Evolutionary conservation across 2,113 vertebrate species (phyloP), one percentile per base, ranked within the genome.

Genomic region (Mirza zaza): DNA sequence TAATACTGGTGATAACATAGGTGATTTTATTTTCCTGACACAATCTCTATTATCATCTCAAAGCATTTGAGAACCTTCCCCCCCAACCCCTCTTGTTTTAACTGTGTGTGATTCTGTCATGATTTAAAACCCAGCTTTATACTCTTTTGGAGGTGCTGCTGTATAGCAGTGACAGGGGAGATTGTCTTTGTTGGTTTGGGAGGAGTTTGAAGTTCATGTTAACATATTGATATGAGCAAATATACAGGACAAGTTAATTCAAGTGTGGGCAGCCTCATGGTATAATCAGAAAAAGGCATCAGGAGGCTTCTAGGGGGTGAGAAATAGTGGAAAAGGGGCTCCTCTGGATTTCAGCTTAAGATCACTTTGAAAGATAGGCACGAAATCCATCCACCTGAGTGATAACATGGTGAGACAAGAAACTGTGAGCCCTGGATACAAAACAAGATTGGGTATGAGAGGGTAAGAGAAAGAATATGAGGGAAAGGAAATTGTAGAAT

Each of bases 121-220:
- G 39, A 4, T 91, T 95, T 84, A n/a, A 84, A 85, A 55, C 5
- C 29, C 39, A 90, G 34, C 14, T 81, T 91, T 61, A n/a, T 1
- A 29, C 4, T 80, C 3, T 81, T 75, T 50, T 25, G 36, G n/a
- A 34, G n/a, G 39, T 75, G 5, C 59, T 84, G 85, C 57, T 82
- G 18, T 73, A 71, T 5, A 86, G 52, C n/a, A 59, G 50, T 48
- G 45, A 92, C n/a, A 92, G 29, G 29, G 42, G 48, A 68, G 36
- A 57, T 97, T 94, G 39, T 94, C 70, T 95, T 92, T 90, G 76
- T 88, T 87, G 61, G 29, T 91, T 84, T 83, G 48, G 85, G 86
- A 94, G 36, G 87, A 82, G 48, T 55, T 90, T 92, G 42, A 88
- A 71, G 59, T 75, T 95, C 36, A 52, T 21, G 42, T 91, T 95